phyloP scores from a whole-genome alignment of 2,888 invertebrate genomes.

The Pristionchus fissidentatus region DNA sequence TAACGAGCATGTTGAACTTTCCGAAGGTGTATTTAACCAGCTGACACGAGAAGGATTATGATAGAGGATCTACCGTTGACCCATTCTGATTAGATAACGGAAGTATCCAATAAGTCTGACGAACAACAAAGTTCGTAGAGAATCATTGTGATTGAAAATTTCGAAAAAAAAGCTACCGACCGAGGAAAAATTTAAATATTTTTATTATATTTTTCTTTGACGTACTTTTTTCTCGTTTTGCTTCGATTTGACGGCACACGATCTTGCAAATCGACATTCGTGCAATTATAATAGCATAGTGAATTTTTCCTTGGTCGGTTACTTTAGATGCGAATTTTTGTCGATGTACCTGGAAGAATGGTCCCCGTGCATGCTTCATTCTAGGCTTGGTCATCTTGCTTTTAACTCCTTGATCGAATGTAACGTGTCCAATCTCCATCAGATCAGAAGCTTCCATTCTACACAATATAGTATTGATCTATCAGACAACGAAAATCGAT shows the following conservation, averaged over 20 bases:
- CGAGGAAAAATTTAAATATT: too few species aligned
- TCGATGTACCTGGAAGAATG: slow-evolving; percentile 71
- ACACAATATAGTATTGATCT: not conserved
- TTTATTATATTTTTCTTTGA: too few species aligned
- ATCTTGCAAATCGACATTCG: too few species aligned
- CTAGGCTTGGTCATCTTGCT: slow-evolving; percentile 70
- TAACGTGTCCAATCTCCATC: slow-evolving; percentile 72
- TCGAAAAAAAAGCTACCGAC: too few species aligned
- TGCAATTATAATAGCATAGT: too few species aligned
- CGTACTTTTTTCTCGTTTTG: too few species aligned
- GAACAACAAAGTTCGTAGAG: too few species aligned
- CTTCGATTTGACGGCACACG: too few species aligned
- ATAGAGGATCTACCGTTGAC: too few species aligned
- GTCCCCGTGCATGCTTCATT: slow-evolving; percentile 70
- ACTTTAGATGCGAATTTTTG: not conserved
- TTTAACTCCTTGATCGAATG: slow-evolving; percentile 71
- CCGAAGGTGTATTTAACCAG: slow-evolving; percentile 74
- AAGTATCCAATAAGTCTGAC: too few species aligned
- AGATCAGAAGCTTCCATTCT: slow-evolving; percentile 75
- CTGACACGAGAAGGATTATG: slow-evolving; percentile 49
- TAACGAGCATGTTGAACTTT: slow-evolving; percentile 71
- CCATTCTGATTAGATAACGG: not conserved
- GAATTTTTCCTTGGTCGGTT: too few species aligned
- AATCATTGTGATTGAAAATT: too few species aligned
- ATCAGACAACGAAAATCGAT: slow-evolving; percentile 48